Percentiles rank a stretch among this genome's conserved stretches.
Conservation (phyloP, 2,797 vertebrate species). For the Hipposideros larvatus region DNA sequence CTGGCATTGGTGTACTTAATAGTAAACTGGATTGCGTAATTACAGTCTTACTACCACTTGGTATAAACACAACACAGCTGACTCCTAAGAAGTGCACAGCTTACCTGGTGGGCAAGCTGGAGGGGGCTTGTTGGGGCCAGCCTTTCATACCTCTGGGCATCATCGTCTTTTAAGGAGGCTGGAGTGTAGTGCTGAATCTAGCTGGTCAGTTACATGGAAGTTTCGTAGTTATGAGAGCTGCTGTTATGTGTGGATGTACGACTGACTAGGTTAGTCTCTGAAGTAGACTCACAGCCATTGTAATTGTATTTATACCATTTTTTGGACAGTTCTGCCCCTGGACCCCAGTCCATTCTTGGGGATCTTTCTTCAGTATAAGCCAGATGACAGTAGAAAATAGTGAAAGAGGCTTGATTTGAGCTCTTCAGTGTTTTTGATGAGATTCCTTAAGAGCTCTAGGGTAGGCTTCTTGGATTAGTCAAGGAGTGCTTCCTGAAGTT, state of each 20-base stretch:
- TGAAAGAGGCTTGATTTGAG: not conserved
- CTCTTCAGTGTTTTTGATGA: not conserved
- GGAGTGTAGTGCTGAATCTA: not conserved
- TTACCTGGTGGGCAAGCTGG: not conserved
- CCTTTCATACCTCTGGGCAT: not conserved
- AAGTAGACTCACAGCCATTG: not conserved
- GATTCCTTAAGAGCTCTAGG: not conserved
- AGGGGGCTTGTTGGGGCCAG: not conserved
- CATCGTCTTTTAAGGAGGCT: not conserved
- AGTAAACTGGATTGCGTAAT: not conserved
- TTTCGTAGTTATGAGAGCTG: not conserved
- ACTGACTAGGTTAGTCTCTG: not conserved
- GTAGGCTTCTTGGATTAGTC: not conserved
- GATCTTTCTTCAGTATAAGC: not conserved
- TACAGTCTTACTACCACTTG: not conserved
- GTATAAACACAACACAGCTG: not conserved
- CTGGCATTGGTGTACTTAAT: not conserved
- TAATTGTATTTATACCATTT: not conserved
- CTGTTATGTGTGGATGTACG: not conserved
- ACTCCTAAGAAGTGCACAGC: not conserved
- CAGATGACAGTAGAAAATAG: not conserved
- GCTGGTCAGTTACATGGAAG: not conserved
- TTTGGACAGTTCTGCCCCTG: not conserved
- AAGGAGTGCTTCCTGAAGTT: not conserved
- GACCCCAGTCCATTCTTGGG: not conserved